These are phyloP conservation scores for Gerris buenoi DNA, from an alignment of 1,140 invertebrate species.

Conservation along the genomic window DNA sequence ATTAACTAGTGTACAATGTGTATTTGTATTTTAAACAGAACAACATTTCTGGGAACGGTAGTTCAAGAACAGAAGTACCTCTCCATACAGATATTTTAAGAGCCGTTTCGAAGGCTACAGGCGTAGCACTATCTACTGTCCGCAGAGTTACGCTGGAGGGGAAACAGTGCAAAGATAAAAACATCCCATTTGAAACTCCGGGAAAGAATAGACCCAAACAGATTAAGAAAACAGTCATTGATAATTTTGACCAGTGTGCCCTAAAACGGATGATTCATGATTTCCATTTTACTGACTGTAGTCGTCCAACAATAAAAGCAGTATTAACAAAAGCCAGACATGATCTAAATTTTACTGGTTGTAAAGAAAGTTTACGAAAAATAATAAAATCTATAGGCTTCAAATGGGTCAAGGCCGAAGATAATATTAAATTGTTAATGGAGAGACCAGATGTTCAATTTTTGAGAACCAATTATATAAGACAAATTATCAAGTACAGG, in stretches of 20 bases:
- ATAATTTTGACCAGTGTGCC: neutral
- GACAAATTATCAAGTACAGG: slow-evolving; percentile 4
- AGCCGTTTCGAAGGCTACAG: neutral
- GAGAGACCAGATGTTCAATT: slow-evolving; percentile 9
- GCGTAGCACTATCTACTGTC: neutral
- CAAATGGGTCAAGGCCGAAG: slow-evolving; percentile 7
- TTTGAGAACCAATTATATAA: slow-evolving; percentile 10
- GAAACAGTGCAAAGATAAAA: neutral
- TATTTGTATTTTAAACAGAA: too few species aligned
- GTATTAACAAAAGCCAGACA: neutral
- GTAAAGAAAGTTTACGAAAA: too few species aligned
- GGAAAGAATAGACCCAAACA: neutral
- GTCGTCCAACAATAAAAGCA: neutral
- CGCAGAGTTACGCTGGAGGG: neutral
- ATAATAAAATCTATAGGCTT: slow-evolving; percentile 10
- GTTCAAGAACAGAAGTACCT: too few species aligned
- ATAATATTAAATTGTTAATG: slow-evolving; percentile 10
- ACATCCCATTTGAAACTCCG: neutral
- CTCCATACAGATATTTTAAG: too few species aligned
- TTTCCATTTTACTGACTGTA: neutral
- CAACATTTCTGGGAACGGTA: too few species aligned
- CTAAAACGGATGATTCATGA: neutral
- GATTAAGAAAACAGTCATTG: neutral
- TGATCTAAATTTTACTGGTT: neutral
- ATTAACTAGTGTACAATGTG: too few species aligned